These are phyloP conservation scores for Molorchus minor DNA, from an alignment of 2,888 invertebrate species.

Conservation along the genomic window DNA sequence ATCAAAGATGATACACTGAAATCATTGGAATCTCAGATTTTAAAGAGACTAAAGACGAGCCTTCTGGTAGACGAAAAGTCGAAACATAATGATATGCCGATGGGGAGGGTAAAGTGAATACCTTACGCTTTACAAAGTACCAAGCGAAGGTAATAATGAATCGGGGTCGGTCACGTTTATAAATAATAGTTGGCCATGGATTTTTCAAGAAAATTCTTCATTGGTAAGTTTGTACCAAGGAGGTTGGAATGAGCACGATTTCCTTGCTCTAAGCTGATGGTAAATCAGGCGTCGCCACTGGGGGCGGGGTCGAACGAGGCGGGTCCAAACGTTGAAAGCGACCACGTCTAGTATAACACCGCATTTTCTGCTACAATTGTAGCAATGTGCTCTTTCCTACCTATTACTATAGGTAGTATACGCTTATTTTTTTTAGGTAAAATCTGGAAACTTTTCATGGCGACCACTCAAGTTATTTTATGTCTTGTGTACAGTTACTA, in stretches of 20 bases:
- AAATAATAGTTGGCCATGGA: slow-evolving; percentile 63
- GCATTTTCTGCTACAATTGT: neutral
- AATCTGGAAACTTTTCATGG: slow-evolving; percentile 65
- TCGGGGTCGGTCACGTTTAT: slow-evolving; percentile 34
- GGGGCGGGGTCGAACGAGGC: neutral
- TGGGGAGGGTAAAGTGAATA: slow-evolving; percentile 4
- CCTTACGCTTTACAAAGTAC: slow-evolving; percentile 27
- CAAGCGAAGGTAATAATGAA: slow-evolving; percentile 49
- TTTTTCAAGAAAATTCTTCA: slow-evolving; percentile 63
- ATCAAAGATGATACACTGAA: slow-evolving; percentile 8
- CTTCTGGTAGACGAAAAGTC: too few relatives aligned
- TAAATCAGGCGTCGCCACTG: too few relatives aligned
- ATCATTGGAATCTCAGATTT: slow-evolving; percentile 18
- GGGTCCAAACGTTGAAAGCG: neutral
- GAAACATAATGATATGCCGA: neutral
- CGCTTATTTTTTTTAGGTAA: slow-evolving; percentile 52
- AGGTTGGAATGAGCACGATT: too few relatives aligned
- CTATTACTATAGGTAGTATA: too few relatives aligned
- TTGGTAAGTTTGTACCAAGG: slow-evolving; percentile 47
- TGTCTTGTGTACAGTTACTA: slow-evolving; percentile 65
- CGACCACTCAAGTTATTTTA: slow-evolving; percentile 61
- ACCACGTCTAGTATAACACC: too few relatives aligned
- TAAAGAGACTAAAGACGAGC: too few relatives aligned
- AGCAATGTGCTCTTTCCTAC: too few relatives aligned
- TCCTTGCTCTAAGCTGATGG: too few relatives aligned